Percentiles rank a stretch among this genome's conserved stretches.
Conservation (phyloP, 2,888 invertebrate species). For the Sinhomidia bicolor region DNA sequence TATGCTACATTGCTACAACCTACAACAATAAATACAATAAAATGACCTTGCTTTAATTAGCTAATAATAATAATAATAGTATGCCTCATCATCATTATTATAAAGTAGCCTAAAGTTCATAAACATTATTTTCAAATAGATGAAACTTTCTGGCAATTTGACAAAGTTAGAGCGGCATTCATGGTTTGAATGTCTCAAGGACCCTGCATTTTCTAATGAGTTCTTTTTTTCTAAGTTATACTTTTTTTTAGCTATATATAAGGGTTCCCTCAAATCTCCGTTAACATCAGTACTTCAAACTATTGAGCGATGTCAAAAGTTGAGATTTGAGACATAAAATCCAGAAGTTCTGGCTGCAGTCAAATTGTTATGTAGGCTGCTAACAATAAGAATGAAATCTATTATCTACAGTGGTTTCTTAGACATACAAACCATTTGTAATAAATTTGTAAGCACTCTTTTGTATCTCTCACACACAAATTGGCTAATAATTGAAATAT, state of each 20-base stretch:
- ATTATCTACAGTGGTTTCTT: background rate
- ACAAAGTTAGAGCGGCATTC: slow-evolving; percentile 30
- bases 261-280: slow-evolving; percentile 3
- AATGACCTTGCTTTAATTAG: too few relatives aligned
- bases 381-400: background rate
- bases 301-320: slow-evolving; percentile 32
- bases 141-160: slow-evolving; percentile 45
- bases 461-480: slow-evolving; percentile 32
- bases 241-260: background rate
- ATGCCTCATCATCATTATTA: too few relatives aligned
- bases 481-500: slow-evolving; percentile 32
- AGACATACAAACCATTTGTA: background rate
- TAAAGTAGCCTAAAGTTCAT: too few relatives aligned
- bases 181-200: slow-evolving; percentile 27
- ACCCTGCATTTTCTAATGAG: slow-evolving; percentile 37
- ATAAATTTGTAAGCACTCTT: slow-evolving; percentile 9
- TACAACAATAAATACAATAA: too few relatives aligned
- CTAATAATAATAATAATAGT: too few relatives aligned
- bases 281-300: slow-evolving; percentile 22
- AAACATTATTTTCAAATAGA: slow-evolving; percentile 8
- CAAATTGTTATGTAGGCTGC: background rate
- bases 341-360: background rate
- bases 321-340: slow-evolving; percentile 12
- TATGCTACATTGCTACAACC: too few relatives aligned
- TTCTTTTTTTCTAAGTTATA: background rate